A percentile compares a stretch with the other conserved stretches of the same genome.
These are phyloP conservation scores for Dendrocopos noguchii DNA, from an alignment of 2,113 vertebrate genomes.

Conservation along the genomic window DNA sequence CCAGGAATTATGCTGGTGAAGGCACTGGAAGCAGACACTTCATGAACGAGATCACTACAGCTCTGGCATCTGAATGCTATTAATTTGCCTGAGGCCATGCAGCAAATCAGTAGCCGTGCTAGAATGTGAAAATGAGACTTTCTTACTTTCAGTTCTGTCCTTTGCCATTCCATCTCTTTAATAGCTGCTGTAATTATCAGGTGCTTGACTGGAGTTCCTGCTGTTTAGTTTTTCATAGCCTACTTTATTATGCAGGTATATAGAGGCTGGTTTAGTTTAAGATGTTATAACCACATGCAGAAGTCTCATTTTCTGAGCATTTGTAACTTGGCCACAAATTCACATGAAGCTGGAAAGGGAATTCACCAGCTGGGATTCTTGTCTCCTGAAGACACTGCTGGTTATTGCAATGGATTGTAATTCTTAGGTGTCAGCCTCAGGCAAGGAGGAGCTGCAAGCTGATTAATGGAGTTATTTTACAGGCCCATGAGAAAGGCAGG, in stretches of 20 bases:
- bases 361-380: constrained; percentile 34
- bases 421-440: neutral
- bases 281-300: neutral
- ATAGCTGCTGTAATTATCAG: constrained; percentile 11
- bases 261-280: neutral
- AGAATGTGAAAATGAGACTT: neutral
- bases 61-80: neutral
- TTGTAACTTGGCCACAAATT: constrained; percentile 20
- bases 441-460: neutral
- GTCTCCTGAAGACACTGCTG: neutral
- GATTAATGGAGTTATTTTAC: neutral
- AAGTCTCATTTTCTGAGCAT: constrained; percentile 21
- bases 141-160: neutral
- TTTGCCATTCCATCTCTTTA: neutral
- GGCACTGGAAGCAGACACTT: neutral
- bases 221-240: neutral
- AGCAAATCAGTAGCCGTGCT: neutral
- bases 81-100: neutral
- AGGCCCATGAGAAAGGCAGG: neutral
- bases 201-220: constrained; percentile 4
- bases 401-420: neutral
- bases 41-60: neutral
- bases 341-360: neutral
- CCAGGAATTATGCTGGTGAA: neutral
- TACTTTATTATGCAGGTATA: constrained; percentile 22